Evolutionary conservation across 2,888 invertebrate genomes (phyloP).

Genomic region (Thecocarcelia acutangulata): DNA sequence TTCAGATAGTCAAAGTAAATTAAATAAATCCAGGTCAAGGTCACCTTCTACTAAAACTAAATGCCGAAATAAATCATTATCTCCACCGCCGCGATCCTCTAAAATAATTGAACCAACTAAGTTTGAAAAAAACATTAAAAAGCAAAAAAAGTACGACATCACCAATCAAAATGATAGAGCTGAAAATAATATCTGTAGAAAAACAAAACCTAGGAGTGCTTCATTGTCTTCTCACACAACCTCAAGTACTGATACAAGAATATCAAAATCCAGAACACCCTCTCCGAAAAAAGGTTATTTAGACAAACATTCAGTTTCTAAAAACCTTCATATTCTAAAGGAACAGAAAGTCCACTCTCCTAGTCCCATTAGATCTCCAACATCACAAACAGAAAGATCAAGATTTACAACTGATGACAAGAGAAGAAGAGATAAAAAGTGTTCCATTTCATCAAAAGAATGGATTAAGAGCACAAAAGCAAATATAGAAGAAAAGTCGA

Average conservation of each 20-base stretch:
- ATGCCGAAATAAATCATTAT: constrained; percentile 56
- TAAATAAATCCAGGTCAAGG: constrained; percentile 55
- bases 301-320: constrained; percentile 6
- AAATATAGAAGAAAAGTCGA: constrained; percentile 10
- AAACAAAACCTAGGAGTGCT: constrained; percentile 50
- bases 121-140: constrained; percentile 21
- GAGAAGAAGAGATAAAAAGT: constrained; percentile 10
- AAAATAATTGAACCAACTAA: constrained; percentile 36
- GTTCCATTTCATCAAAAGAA: constrained; percentile 24
- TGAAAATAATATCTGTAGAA: neutral
- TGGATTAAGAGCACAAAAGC: constrained; percentile 31
- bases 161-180: neutral
- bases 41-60: constrained; percentile 48
- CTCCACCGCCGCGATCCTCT: constrained; percentile 47
- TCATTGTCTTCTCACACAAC: constrained; percentile 46
- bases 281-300: constrained; percentile 69
- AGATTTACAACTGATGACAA: constrained; percentile 28
- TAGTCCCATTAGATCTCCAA: constrained; percentile 47
- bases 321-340: neutral
- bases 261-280: constrained; percentile 62
- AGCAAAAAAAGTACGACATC: constrained; percentile 17
- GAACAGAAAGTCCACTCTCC: constrained; percentile 30
- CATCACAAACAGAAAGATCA: constrained; percentile 9
- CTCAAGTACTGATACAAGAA: constrained; percentile 43
- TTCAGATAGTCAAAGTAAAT: constrained; percentile 48